These are phyloP conservation scores for Ophonus ardosiacus DNA, from an alignment of 2,888 invertebrate species.

Conservation along the genomic window DNA sequence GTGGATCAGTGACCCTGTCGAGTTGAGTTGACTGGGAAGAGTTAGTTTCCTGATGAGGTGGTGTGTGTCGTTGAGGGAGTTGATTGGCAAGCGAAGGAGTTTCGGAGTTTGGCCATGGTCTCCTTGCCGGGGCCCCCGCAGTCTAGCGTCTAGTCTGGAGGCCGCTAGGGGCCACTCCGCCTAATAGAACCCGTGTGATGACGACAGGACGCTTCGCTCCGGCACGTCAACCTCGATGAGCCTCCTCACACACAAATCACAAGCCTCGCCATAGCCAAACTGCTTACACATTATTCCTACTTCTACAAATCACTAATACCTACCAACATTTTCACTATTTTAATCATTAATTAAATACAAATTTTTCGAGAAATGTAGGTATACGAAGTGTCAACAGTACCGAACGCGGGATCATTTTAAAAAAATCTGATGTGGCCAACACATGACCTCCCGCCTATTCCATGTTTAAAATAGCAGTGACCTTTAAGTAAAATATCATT, in stretches of 20 bases:
- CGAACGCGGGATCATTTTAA: too few relatives aligned
- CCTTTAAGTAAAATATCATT: too few relatives aligned
- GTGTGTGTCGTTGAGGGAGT: background rate
- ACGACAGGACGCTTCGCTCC: slow-evolving; percentile 21
- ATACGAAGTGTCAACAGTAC: too few relatives aligned
- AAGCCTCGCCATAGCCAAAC: background rate
- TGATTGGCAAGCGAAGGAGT: background rate
- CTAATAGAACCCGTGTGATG: slow-evolving; percentile 31
- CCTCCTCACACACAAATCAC: slow-evolving; percentile 22
- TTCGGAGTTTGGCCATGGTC: background rate
- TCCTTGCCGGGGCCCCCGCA: slow-evolving; percentile 57
- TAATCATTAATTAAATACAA: too few relatives aligned
- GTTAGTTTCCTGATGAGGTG: background rate
- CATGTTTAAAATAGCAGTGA: too few relatives aligned
- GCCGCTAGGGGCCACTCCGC: slow-evolving; percentile 37
- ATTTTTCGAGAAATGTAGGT: too few relatives aligned
- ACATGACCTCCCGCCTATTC: too few relatives aligned
- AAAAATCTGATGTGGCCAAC: too few relatives aligned
- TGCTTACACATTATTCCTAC: background rate
- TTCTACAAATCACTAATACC: too few relatives aligned
- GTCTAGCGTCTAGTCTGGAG: slow-evolving; percentile 55
- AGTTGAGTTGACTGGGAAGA: too few relatives aligned
- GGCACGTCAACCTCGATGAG: slow-evolving; percentile 36
- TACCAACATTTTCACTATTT: too few relatives aligned
- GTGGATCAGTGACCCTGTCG: too few relatives aligned